A percentile compares a stretch with the other conserved stretches of the same genome.
Evolutionary conservation across 1,140 invertebrate genomes (phyloP).

Genomic region (Drosophila insularis): DNA sequence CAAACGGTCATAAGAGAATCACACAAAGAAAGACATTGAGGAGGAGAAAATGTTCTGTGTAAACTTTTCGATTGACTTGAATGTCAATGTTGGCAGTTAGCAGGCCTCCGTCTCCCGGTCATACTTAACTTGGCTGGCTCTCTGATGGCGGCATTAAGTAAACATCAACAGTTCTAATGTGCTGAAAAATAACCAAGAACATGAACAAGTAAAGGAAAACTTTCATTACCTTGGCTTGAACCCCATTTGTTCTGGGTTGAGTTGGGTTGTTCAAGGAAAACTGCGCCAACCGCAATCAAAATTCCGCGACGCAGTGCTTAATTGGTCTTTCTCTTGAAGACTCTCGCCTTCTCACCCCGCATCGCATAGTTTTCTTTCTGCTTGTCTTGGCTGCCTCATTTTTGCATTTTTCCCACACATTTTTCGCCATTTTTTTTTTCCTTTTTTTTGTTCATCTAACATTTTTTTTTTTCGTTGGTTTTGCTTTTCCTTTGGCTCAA

Average conservation of each 20-base stretch:
- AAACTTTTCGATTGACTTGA: slow-evolving; percentile 50
- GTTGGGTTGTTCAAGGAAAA: slow-evolving; percentile 18
- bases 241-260: not conserved
- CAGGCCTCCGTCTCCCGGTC: not conserved
- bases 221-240: slow-evolving; percentile 34
- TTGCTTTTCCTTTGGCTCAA: slow-evolving; percentile 34
- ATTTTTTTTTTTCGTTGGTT: slow-evolving; percentile 15
- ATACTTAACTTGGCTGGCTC: not conserved
- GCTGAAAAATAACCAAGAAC: slow-evolving; percentile 30
- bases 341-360: not conserved
- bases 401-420: slow-evolving; percentile 17
- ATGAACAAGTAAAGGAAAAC: not conserved
- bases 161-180: slow-evolving; percentile 46
- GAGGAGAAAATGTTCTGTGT: slow-evolving; percentile 16
- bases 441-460: too few relatives aligned
- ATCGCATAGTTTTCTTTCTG: slow-evolving; percentile 25
- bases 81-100: slow-evolving; percentile 32
- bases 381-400: slow-evolving; percentile 34
- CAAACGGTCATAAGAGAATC: slow-evolving; percentile 38
- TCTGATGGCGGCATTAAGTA: slow-evolving; percentile 14
- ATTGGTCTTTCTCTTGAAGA: slow-evolving; percentile 62
- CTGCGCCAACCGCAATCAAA: slow-evolving; percentile 68
- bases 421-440: slow-evolving; percentile 29
- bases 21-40: not conserved
- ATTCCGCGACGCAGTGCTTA: slow-evolving; percentile 65